These are phyloP conservation scores for Python bivittatus DNA, from an alignment of 2,113 vertebrate species.

Conservation along the genomic window DNA sequence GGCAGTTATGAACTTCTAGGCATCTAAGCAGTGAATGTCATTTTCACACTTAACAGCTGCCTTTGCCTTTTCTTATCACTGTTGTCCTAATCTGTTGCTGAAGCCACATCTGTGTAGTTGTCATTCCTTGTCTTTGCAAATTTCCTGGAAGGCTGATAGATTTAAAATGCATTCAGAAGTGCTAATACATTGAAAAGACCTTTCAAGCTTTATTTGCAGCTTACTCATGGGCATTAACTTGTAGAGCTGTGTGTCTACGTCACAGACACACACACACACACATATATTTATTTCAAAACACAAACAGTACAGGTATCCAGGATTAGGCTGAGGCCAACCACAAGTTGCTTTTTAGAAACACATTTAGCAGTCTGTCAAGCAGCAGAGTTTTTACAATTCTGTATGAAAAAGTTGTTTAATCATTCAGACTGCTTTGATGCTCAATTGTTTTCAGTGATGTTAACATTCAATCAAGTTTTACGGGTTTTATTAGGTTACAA, in stretches of 20 bases:
- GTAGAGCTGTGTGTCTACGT: neutral
- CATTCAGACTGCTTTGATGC: neutral
- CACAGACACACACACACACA: neutral
- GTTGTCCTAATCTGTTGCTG: conserved; percentile 39
- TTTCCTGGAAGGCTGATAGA: conserved; percentile 24
- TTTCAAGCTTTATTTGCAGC: conserved; percentile 31
- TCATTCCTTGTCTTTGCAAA: conserved; percentile 51
- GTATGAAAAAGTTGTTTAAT: neutral
- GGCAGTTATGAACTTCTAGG: conserved; percentile 64
- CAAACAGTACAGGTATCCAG: neutral
- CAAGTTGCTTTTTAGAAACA: neutral
- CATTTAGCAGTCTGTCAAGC: neutral
- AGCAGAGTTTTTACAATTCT: neutral
- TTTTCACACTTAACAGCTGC: conserved; percentile 57
- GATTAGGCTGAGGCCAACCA: neutral
- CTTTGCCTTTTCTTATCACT: conserved; percentile 53
- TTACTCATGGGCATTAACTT: neutral
- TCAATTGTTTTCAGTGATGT: neutral
- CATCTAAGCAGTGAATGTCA: conserved; percentile 62
- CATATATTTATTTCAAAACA: neutral
- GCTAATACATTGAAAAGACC: conserved; percentile 30
- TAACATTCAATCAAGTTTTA: neutral
- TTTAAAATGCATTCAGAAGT: neutral
- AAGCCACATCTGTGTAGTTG: conserved; percentile 41
- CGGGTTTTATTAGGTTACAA: neutral